Conservation (phyloP, 2,888 invertebrate genomes). For the Strigamia crassipes region DNA sequence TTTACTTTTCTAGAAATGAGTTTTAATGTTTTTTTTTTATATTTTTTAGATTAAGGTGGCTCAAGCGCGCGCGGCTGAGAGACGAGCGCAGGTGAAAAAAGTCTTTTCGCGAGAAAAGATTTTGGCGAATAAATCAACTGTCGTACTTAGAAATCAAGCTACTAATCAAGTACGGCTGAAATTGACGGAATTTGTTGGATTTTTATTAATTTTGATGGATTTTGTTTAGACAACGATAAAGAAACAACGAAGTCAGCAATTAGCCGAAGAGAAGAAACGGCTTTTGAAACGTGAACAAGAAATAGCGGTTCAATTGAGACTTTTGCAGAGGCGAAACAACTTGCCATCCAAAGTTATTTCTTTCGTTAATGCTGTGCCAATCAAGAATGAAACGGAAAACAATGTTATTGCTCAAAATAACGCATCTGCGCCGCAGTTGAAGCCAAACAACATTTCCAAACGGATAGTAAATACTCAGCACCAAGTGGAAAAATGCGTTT, state of each 20-base stretch:
- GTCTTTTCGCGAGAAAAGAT: background rate
- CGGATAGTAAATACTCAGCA: constrained; percentile 6
- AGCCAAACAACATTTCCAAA: background rate
- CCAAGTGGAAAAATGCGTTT: background rate
- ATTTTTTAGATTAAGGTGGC: background rate
- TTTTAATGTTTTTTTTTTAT: background rate
- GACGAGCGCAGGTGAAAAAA: background rate
- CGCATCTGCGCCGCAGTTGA: background rate
- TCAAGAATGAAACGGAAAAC: background rate
- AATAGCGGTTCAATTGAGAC: constrained; percentile 45
- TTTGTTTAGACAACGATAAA: background rate
- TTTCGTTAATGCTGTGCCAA: background rate
- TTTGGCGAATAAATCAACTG: background rate
- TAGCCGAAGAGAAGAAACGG: constrained; percentile 45
- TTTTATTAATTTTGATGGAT: background rate
- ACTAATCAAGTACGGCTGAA: background rate
- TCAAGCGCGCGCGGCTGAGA: background rate
- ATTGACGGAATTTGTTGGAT: no score
- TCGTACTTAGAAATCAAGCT: background rate
- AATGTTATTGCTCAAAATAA: background rate
- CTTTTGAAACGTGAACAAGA: constrained; percentile 48
- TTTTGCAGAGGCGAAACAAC: constrained; percentile 15
- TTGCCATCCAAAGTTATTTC: background rate
- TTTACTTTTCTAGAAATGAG: background rate
- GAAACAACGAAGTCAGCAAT: constrained; percentile 6